These are phyloP conservation scores for Neosalanx taihuensis DNA, from an alignment of 2,797 vertebrate species.

Conservation along the genomic window DNA sequence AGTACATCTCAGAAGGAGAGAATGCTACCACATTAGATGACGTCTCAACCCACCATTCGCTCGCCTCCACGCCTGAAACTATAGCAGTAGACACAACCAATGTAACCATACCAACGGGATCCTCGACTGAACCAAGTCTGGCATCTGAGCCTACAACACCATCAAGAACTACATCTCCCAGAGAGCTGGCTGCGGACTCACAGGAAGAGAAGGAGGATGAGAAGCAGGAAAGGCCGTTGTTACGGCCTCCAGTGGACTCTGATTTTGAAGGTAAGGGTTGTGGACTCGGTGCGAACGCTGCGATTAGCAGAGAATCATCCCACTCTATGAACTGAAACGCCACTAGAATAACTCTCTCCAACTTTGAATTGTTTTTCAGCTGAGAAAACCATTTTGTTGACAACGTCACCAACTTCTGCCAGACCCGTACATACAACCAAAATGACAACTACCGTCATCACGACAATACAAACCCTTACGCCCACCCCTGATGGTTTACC, in stretches of 20 bases:
- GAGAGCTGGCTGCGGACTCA: background rate
- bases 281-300: background rate
- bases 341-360: too few species aligned
- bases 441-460: background rate
- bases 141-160: background rate
- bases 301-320: too few species aligned
- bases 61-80: background rate
- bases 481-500: constrained; percentile 12
- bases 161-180: constrained; percentile 27
- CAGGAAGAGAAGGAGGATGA: constrained; percentile 26
- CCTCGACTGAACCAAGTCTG: background rate
- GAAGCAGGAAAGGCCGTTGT: background rate
- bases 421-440: background rate
- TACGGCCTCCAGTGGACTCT: background rate
- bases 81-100: too few species aligned
- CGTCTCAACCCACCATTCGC: background rate
- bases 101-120: background rate
- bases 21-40: background rate
- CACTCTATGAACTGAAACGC: too few species aligned
- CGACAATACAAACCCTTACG: background rate
- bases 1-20: background rate
- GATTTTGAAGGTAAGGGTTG: background rate
- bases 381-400: background rate
- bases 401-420: background rate
- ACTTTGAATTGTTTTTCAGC: background rate